phyloP scores from a whole-genome alignment of 2,113 vertebrate species.

The Engystomops pustulosus region DNA sequence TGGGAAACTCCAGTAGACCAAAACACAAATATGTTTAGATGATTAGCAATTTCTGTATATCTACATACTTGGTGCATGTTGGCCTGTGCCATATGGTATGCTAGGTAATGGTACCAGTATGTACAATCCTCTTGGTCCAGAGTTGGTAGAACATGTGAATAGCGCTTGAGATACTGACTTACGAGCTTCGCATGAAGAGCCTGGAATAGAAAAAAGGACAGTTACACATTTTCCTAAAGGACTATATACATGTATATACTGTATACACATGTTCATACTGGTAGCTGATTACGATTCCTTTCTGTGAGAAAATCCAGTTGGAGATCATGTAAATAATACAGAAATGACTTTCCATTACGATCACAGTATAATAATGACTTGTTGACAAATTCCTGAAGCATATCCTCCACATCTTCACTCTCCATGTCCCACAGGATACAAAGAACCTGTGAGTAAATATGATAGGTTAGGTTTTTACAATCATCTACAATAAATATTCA shows the following conservation, averaged over 20 bases:
- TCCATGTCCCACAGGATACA: constrained; percentile 93
- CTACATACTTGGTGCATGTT: constrained; percentile 83
- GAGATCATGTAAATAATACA: constrained; percentile 95
- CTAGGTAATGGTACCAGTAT: constrained; percentile 92
- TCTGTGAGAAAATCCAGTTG: constrained; percentile 94
- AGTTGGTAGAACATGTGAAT: constrained; percentile 71
- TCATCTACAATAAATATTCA: no score
- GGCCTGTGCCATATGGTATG: constrained; percentile 91
- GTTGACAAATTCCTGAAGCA: constrained; percentile 93
- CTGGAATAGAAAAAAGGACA: constrained; percentile 67
- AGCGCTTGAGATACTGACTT: constrained; percentile 82
- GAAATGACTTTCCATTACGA: constrained; percentile 83
- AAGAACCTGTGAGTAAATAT: constrained; percentile 77
- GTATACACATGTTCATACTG: constrained; percentile 69
- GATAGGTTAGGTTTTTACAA: not conserved
- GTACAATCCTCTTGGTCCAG: constrained; percentile 83
- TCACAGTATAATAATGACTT: constrained; percentile 93
- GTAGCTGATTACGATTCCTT: constrained; percentile 84
- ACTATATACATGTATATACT: not conserved
- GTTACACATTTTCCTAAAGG: not conserved
- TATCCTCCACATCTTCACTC: constrained; percentile 92
- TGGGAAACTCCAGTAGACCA: not conserved
- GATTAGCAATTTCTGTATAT: not conserved
- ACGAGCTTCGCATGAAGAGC: constrained; percentile 89
- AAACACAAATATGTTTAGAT: no score